These are phyloP conservation scores for Esperia sulphurella DNA, from an alignment of 2,888 invertebrate species.

Conservation along the genomic window DNA sequence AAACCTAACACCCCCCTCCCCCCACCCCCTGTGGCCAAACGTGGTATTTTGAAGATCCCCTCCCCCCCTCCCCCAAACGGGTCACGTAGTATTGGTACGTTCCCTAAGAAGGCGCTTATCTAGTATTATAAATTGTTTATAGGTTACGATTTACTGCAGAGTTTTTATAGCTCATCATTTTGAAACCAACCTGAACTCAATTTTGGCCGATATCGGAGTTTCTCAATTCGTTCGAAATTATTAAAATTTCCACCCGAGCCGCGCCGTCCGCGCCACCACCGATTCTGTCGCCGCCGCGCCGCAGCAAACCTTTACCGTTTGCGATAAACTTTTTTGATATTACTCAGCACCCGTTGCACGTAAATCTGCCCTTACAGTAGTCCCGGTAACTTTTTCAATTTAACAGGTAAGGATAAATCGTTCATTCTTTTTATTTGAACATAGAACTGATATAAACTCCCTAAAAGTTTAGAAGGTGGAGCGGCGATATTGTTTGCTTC, in stretches of 20 bases:
- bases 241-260: conserved; percentile 44
- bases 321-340: conserved; percentile 76
- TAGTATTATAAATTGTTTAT: no score
- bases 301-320: conserved; percentile 45
- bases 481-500: conserved; percentile 56
- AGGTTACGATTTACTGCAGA: not conserved
- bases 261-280: conserved; percentile 11
- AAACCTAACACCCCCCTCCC: no score
- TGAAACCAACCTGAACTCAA: not conserved
- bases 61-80: no score
- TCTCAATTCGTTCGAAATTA: conserved; percentile 57
- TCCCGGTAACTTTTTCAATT: conserved; percentile 77
- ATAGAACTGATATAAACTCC: conserved; percentile 74
- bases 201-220: conserved; percentile 24
- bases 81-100: no score
- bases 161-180: not conserved
- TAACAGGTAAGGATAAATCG: conserved; percentile 79
- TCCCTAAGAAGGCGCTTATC: no score
- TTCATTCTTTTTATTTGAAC: conserved; percentile 77
- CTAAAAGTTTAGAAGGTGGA: conserved; percentile 51
- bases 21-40: no score
- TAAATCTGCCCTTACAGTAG: conserved; percentile 74
- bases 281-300: conserved; percentile 13
- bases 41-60: no score
- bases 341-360: conserved; percentile 71